Base-by-base conservation (phyloP, 1,140 invertebrate species). In the Caenorhabditis elegans region DNA sequence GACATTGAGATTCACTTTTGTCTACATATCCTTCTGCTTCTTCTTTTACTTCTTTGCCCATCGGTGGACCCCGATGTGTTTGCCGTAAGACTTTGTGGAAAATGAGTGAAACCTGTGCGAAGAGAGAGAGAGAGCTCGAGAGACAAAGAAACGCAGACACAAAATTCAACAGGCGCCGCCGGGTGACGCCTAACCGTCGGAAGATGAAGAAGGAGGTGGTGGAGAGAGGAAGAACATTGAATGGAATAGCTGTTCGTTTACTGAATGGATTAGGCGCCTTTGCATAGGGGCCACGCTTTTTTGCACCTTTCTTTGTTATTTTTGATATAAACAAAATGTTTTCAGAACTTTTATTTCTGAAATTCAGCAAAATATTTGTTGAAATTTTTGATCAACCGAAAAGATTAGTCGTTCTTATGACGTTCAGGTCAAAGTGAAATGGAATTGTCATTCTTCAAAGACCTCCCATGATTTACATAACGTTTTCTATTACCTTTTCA, bases 171-270 rank as follows among this genome's bases (percentile, higher is more conserved):
- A 28, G 51, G 51, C 51, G 51, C 51, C 51, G 19, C 51, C 51
- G 19, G 51, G 51, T 53, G 51, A 53, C 51, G 51, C 51, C 51
- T 53, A 53, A 53, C 51, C 51, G 51, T 53, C 51, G 51, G 51
- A 53, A 53, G 39, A 53, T 8, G 51, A 53, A 53, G 19, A 53
- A 53, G 51, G 26, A 53, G 39, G 39, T 43, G 39, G 39, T n/a
- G n/a, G 39, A 43, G 15, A 43, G 39, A 43, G 15, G 39, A 43
- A 43, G 6, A 43, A 15, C 39, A 43, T n/a, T n/a, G 39, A 43
- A 26, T 26, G 3, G 51, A 53, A 53, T 53, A 24, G 51, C 51
- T 53, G 51, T 53, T 53, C 51, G 39, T 60, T 60, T 26, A 60
- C 55, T 60, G 55, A 60, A 60, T 60, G 55, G 55, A 60, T 60